Evolutionary conservation across 2,888 invertebrate genomes (phyloP).

Genomic region (Panorpa germanica): DNA sequence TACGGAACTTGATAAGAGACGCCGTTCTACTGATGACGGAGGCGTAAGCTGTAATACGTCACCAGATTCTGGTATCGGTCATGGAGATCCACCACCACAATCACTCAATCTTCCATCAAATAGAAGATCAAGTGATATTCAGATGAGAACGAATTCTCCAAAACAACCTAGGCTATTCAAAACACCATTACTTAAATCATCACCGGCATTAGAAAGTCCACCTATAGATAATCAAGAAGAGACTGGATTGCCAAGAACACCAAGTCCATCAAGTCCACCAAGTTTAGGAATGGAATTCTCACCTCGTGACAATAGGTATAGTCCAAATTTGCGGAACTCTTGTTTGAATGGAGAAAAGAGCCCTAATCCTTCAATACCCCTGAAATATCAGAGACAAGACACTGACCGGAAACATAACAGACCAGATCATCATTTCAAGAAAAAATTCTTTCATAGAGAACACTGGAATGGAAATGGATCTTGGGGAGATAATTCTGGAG

Average conservation of each 20-base stretch:
- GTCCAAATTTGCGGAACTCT: conserved; percentile 18
- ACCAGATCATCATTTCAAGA: conserved; percentile 58
- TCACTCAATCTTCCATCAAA: conserved; percentile 16
- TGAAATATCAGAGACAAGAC: conserved; percentile 37
- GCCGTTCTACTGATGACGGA: conserved; percentile 62
- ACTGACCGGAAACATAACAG: conserved; percentile 22
- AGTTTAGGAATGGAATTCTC: background rate
- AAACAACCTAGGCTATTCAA: conserved; percentile 21
- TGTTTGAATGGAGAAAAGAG: conserved; percentile 19
- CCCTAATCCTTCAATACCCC: conserved; percentile 28
- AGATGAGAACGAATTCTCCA: conserved; percentile 20
- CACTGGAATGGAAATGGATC: conserved; percentile 32
- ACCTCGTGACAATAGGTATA: conserved; percentile 14
- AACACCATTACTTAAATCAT: conserved; percentile 24
- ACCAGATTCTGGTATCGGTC: conserved; percentile 73
- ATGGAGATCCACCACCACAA: conserved; percentile 29
- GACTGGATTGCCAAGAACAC: conserved; percentile 22
- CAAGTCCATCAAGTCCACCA: too few relatives aligned
- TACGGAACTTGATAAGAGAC: conserved; percentile 71
- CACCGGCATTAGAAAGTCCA: conserved; percentile 30
- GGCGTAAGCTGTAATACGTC: conserved; percentile 57
- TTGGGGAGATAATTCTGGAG: conserved; percentile 1
- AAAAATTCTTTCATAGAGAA: conserved; percentile 63
- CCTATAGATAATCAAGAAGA: conserved; percentile 26
- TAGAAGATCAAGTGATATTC: background rate